Percentiles rank a stretch among this genome's conserved stretches.
These are phyloP conservation scores for Bradypodion pumilum DNA, from an alignment of 2,797 vertebrate genomes.

Conservation along the genomic window DNA sequence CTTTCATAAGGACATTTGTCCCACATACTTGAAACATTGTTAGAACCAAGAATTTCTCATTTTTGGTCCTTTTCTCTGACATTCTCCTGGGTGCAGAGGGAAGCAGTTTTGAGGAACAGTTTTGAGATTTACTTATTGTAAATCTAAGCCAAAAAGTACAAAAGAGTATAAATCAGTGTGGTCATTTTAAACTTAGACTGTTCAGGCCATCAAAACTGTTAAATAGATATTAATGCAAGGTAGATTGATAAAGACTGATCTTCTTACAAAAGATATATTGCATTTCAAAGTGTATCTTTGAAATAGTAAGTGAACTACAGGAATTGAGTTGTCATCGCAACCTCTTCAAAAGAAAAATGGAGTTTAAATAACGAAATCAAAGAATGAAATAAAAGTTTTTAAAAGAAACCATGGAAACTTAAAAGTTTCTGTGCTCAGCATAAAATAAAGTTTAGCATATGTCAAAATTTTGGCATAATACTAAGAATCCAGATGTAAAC, in stretches of 20 bases:
- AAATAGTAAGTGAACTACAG: background rate
- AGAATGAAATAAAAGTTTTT: background rate
- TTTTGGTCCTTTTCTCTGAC: background rate
- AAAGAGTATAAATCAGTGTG: background rate
- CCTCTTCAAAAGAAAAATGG: background rate
- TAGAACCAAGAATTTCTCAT: conserved; percentile 13
- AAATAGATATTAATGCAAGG: background rate
- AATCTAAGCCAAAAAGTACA: background rate
- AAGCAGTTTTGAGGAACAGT: background rate
- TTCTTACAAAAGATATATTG: background rate
- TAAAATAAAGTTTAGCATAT: background rate
- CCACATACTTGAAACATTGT: background rate
- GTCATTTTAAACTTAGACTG: too few species aligned
- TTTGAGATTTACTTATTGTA: background rate
- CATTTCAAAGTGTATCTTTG: background rate
- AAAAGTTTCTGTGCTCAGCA: background rate
- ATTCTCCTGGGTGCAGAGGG: background rate
- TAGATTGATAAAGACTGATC: conserved; percentile 1
- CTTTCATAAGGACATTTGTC: background rate
- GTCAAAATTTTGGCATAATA: background rate
- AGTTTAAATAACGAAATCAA: too few species aligned
- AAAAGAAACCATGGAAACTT: background rate
- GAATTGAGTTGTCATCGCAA: background rate
- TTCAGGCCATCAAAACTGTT: background rate
- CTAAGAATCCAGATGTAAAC: too few species aligned